These are phyloP conservation scores for Strigamia maritima DNA, from an alignment of 2,888 invertebrate species.

Conservation along the genomic window DNA sequence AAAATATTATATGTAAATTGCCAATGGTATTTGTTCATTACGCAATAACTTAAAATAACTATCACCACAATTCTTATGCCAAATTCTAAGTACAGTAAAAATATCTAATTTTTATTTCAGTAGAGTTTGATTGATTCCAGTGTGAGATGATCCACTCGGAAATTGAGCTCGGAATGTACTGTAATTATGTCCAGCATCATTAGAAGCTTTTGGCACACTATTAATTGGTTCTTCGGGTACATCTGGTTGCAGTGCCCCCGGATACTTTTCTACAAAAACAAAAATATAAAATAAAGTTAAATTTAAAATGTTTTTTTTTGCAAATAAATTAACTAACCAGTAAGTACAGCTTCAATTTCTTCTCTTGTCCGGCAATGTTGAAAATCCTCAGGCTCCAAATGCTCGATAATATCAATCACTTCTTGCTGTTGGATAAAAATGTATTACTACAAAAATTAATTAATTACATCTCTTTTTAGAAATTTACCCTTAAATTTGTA, in stretches of 20 bases:
- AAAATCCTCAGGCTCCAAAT: slow-evolving; percentile 39
- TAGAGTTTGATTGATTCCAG: not conserved
- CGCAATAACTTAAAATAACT: not conserved
- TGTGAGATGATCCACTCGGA: not conserved
- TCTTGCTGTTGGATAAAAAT: slow-evolving; percentile 33
- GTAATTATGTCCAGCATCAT: not conserved
- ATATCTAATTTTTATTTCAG: slow-evolving; percentile 18
- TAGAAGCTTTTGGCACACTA: not conserved
- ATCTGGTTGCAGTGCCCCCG: not conserved
- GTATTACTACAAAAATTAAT: not conserved
- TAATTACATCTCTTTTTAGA: not conserved
- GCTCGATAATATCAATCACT: slow-evolving; percentile 36
- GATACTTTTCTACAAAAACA: slow-evolving; percentile 34
- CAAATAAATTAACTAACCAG: slow-evolving; percentile 1
- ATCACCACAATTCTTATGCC: not conserved
- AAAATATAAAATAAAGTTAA: not conserved
- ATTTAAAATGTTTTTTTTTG: not conserved
- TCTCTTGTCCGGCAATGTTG: slow-evolving; percentile 38
- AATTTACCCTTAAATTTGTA: slow-evolving; percentile 40
- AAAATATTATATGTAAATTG: not conserved
- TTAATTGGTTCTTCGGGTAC: slow-evolving; percentile 9
- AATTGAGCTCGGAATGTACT: slow-evolving; percentile 31
- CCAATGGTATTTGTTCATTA: not conserved
- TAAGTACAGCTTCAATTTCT: slow-evolving; percentile 37
- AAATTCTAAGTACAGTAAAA: not conserved